Base-by-base conservation (phyloP, 2,113 vertebrate genomes). In the Patagioenas fasciata region DNA sequence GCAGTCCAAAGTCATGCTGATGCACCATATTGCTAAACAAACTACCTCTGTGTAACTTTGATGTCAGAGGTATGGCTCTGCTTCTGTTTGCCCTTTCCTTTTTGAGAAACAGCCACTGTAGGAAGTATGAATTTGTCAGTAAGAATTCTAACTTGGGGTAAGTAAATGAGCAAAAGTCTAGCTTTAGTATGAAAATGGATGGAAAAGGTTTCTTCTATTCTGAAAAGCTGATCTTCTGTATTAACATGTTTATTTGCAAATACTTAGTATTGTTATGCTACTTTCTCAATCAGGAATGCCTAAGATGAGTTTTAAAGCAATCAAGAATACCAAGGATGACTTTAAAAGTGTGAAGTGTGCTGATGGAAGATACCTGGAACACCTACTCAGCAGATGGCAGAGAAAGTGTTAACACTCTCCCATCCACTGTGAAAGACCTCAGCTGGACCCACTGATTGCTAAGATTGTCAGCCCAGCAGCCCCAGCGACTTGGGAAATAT, bases 41-140 rank as follows among this genome's bases (percentile, higher is more conserved):
- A 48, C 24, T 34, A 12, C 16, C 7, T 66, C 64, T 82, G 38
- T 1, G 2, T 3, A 0, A 13, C 18, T 61, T 51, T 2, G 0
- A 1, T 48, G n/a, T 7, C 34, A 57, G 62, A 67, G 29, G 1
- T n/a, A 20, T 3, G 16, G 42, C 26, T 60, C 54, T 85, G 48
- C 34, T 80, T 28, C 38, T 56, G 40, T 34, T n/a, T 51, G 40
- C 0, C 1, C 34, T 48, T 64, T 57, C n/a, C 21, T 38, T 72
- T 44, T 66, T 67, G 28, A 69, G 54, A 28, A 20, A 53, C n/a
- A 42, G 40, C 8, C 51, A 8, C 47, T 58, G 34, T 11, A 54
- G 42, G 32, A 81, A 78, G 48, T 32, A 32, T 77, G 72, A 42
- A 34, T 25, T 75, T 47, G 13, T 44, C 71, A 23, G 14, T 44